Conservation (phyloP, 2,797 vertebrate genomes). For the Borostomias antarcticus region DNA sequence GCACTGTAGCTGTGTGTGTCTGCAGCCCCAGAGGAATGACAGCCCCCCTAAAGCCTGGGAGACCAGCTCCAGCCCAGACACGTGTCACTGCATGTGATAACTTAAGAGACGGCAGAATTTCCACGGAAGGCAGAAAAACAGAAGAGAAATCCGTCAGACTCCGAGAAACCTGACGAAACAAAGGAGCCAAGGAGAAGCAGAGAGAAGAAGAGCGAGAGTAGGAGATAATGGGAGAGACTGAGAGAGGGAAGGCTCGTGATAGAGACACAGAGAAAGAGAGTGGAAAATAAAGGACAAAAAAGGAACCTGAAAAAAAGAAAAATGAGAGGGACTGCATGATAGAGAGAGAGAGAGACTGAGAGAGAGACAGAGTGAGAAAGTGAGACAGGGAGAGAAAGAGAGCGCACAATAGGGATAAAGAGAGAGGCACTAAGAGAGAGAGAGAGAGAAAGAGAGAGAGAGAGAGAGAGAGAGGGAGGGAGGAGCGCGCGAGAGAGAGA, state of each 20-base stretch:
- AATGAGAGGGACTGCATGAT: neutral
- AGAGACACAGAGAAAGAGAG: too few relatives aligned
- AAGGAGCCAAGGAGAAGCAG: constrained; percentile 18
- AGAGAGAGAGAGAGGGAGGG: neutral
- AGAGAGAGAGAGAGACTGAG: neutral
- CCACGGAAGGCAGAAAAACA: neutral
- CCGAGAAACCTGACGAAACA: constrained; percentile 29
- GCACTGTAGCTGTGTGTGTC: neutral
- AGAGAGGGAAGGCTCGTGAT: neutral
- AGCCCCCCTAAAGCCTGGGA: constrained; percentile 18
- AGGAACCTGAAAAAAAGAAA: neutral
- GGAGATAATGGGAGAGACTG: neutral
- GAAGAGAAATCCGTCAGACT: constrained; percentile 22
- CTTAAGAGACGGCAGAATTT: neutral
- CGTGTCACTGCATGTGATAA: constrained; percentile 36
- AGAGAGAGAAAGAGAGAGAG: neutral
- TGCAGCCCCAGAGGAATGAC: constrained; percentile 18
- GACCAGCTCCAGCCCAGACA: constrained; percentile 7
- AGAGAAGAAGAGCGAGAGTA: neutral
- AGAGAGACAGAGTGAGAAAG: constrained; percentile 25
- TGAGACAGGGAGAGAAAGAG: neutral
- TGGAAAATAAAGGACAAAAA: neutral
- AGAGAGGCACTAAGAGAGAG: neutral
- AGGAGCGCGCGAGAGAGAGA: neutral
- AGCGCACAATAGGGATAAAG: neutral